Base-by-base conservation (phyloP, 2,113 vertebrate species). In the Siniperca chuatsi region DNA sequence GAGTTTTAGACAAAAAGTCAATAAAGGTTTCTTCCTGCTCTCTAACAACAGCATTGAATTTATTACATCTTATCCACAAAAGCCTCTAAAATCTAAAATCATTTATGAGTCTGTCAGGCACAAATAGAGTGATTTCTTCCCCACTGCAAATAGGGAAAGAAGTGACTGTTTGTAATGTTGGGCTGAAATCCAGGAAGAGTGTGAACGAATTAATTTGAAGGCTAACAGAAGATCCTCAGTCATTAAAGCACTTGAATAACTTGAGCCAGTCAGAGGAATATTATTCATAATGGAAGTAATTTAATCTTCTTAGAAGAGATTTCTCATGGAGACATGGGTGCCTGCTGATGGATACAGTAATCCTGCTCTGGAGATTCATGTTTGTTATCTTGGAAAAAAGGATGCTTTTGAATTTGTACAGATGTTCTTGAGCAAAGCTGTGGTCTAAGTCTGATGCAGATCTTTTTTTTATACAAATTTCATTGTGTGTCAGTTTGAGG, bases 161-260 rank as follows among this genome's bases (percentile, higher is more conserved):
- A 83, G 78, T 10, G 44, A 44, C 66, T 72, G 61, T 86, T 69
- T 12, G 85, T 83, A 54, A 82, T 80, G 44, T 70, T 57, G 64
- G 62, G 12, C 68, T 68, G 33, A 77, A 74, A 87, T 82, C 72
- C 86, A 77, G 40, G 18, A 68, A 70, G 62, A 81, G 78, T 86
- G 78, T 40, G 73, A 79, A 40, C 1, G 65, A 86, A 91, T 92
- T 80, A 71, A 90, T 90, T 85, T 74, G 52, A 40, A n/a, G 3
- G 54, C 80, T 82, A 85, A 87, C 64, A 84, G 74, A 88, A 68
- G 72, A 29, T 88, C 73, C 58, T 72, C 21, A n/a, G 20, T 83
- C 85, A 78, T 87, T 78, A 88, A 78, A 65, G 62, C 79, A 73
- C 73, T 75, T 68, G 64, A 72, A 76, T 64, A 75, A 83, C 67